Conservation (phyloP, 2,113 vertebrate species). For the Bubo bubo region DNA sequence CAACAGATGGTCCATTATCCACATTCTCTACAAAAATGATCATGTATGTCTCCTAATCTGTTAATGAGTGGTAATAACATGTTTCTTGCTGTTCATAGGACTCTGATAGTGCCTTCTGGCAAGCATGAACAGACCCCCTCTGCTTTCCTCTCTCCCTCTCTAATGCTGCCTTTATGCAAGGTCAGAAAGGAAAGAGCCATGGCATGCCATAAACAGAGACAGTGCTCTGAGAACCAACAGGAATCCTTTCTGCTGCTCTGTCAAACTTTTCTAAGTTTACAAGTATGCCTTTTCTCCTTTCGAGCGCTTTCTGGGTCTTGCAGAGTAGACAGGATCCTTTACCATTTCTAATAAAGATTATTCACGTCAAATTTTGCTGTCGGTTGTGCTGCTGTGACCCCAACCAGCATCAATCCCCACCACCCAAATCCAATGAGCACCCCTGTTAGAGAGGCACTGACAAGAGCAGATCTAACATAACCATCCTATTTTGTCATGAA, state of each 20-base stretch:
- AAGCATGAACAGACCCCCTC: neutral
- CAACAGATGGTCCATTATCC: neutral
- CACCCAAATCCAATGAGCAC: neutral
- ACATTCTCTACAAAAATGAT: neutral
- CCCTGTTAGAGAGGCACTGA: neutral
- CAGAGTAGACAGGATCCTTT: neutral
- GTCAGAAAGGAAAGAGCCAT: neutral
- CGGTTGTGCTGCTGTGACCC: fast-evolving
- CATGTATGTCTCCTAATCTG: neutral
- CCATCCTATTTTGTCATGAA: neutral
- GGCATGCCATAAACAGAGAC: neutral
- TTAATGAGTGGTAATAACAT: neutral
- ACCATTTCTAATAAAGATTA: neutral
- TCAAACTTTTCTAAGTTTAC: neutral
- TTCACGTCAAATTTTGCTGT: neutral
- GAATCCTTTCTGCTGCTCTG: neutral
- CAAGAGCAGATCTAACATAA: neutral
- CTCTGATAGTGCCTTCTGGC: neutral
- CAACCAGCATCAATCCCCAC: neutral
- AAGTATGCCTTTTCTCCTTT: neutral
- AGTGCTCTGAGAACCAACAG: neutral
- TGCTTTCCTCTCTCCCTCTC: neutral
- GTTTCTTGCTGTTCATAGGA: neutral
- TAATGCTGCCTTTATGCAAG: neutral
- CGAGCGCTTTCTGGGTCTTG: neutral